These are phyloP conservation scores for Crotalus viridis DNA, from an alignment of 2,113 vertebrate species.

Conservation along the genomic window DNA sequence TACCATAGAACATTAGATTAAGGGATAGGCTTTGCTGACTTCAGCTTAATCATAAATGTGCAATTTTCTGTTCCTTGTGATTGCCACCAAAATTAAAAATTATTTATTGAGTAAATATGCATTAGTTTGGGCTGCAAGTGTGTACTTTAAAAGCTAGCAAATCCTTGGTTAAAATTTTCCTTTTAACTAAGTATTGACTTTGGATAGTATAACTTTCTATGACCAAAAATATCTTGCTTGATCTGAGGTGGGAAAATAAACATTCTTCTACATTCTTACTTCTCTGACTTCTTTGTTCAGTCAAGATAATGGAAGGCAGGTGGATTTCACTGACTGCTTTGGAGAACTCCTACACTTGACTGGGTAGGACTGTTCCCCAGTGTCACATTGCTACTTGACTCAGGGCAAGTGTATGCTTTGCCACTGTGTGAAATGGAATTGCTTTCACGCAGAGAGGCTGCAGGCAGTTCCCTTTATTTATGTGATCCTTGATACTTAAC, in stretches of 20 bases:
- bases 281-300: neutral
- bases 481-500: neutral
- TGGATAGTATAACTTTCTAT: neutral
- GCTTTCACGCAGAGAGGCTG: conserved; percentile 3
- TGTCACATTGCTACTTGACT: neutral
- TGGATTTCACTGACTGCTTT: neutral
- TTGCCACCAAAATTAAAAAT: neutral
- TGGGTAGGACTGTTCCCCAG: neutral
- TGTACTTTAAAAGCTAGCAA: neutral
- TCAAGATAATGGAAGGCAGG: conserved; percentile 5
- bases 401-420: neutral
- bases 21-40: neutral
- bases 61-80: neutral
- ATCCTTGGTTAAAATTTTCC: neutral
- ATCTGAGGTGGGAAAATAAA: neutral
- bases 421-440: neutral
- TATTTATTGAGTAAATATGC: neutral
- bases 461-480: neutral
- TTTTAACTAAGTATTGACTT: neutral
- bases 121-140: neutral
- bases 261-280: neutral
- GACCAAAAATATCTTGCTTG: neutral
- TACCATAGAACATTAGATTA: neutral
- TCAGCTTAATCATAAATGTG: neutral
- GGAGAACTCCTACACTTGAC: neutral